These are phyloP conservation scores for Cebidichthys violaceus DNA, from an alignment of 2,113 vertebrate genomes.

Conservation along the genomic window DNA sequence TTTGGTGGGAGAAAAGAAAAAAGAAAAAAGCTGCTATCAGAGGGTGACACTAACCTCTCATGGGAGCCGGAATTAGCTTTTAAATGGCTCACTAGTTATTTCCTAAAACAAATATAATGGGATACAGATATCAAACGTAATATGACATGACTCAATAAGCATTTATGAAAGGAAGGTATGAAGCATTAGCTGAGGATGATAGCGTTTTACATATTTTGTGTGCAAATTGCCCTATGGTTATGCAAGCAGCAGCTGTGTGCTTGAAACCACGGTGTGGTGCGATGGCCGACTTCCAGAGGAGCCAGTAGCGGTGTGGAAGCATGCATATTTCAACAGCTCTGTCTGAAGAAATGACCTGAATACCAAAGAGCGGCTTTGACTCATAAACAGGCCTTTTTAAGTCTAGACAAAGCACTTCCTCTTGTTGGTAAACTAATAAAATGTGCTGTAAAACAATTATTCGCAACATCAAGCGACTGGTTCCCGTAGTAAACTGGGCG, in stretches of 20 bases:
- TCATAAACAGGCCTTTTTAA: slow-evolving; percentile 78
- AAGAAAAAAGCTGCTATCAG: slow-evolving; percentile 36
- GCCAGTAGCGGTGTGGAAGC: slow-evolving; percentile 63
- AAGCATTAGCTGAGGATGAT: slow-evolving; percentile 40
- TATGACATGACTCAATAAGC: slow-evolving; percentile 31
- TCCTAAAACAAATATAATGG: slow-evolving; percentile 37
- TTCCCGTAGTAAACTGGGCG: slow-evolving; percentile 77
- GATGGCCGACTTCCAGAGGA: slow-evolving; percentile 62
- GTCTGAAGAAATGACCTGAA: slow-evolving; percentile 77
- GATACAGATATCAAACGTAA: slow-evolving; percentile 17
- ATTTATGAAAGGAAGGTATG: slow-evolving; percentile 30
- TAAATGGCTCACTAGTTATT: slow-evolving; percentile 30
- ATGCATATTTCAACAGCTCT: slow-evolving; percentile 69
- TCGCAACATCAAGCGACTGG: slow-evolving; percentile 79
- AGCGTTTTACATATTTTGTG: slow-evolving; percentile 59
- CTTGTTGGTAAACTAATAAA: slow-evolving; percentile 86
- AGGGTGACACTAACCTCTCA: slow-evolving; percentile 53
- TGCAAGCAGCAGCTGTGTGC: slow-evolving; percentile 69
- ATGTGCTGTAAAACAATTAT: slow-evolving; percentile 81
- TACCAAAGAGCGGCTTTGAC: slow-evolving; percentile 76
- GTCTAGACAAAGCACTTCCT: slow-evolving; percentile 86
- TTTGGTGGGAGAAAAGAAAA: slow-evolving; percentile 30
- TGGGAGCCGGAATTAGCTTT: slow-evolving; percentile 35
- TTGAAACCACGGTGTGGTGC: slow-evolving; percentile 56
- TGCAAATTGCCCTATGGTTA: slow-evolving; percentile 59